Base-by-base conservation (phyloP, 2,113 vertebrate genomes). In the Piaya cayana region DNA sequence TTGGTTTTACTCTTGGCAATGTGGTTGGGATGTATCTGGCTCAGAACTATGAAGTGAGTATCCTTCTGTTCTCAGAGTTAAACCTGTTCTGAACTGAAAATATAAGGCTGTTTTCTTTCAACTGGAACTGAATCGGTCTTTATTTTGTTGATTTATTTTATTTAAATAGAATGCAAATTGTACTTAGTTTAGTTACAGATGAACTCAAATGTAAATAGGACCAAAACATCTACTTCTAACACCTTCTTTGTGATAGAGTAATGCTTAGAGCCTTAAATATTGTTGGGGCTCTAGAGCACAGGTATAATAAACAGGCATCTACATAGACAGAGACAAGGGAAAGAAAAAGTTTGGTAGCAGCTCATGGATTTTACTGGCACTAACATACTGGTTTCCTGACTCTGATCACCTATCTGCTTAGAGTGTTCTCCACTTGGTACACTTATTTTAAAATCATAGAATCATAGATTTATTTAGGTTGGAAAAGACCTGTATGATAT, bases 21-120 rank as follows among this genome's bases (percentile, higher is more conserved):
- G 97, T 99, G 91, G 98, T 99, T 79, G 99, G 99, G 79, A 99
- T 99, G 99, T 99, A 99, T 96, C 97, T 99, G 88, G 99, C 99
- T 56, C 99, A 99, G 94, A 99, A 99, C 95, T 99, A 99, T 94
- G 99, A 99, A n/a, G 99, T 99, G 88, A 98, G 98, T 98, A 95
- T 76, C 42, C 1, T 68, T 64, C 4, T 63, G 25, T 39, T 94
- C 29, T 77, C 27, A 50, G 76, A 65, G 10, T 15, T 70, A 68
- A 77, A 69, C 6, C 5, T 69, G 8, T 58, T 67, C 36, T 53
- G 50, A 82, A 82, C 34, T 56, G 82, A 80, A 84, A 49, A 58
- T 71, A 16, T 2, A 32, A 30, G 3, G 2, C 15, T 72, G 1
- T 86, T 83, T 76, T 59, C 8, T 15, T 29, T 75, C 22, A 65